Conservation (phyloP, 2,797 vertebrate species). For the Leptatherina wallacei region DNA sequence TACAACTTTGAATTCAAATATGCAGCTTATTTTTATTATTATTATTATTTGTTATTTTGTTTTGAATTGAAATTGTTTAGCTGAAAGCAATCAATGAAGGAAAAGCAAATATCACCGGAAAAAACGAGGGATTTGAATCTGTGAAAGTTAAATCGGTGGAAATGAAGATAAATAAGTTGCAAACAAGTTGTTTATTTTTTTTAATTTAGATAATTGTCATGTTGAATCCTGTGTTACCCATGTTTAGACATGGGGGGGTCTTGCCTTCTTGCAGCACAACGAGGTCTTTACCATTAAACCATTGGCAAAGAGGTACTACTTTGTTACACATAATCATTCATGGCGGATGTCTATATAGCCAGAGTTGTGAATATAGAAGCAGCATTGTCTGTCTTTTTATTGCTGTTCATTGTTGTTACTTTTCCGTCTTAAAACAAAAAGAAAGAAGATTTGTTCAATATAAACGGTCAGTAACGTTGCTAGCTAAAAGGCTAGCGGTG, state of each 20-base stretch:
- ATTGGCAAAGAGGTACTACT: not conserved
- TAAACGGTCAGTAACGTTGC: not conserved
- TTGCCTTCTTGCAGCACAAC: no score
- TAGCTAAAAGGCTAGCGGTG: conserved; percentile 2
- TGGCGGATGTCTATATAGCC: not conserved
- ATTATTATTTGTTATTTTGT: not conserved
- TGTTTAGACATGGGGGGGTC: conserved; percentile 3
- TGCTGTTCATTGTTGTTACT: not conserved
- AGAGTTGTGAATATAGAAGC: not conserved
- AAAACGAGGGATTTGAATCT: no score
- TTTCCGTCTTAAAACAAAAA: no score
- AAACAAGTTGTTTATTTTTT: no score
- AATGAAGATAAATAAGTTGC: no score
- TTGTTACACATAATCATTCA: not conserved
- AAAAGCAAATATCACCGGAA: not conserved
- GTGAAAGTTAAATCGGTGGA: no score
- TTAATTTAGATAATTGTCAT: not conserved
- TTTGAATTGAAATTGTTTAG: not conserved
- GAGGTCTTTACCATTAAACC: not conserved
- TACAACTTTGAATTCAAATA: not conserved
- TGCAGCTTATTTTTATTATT: not conserved
- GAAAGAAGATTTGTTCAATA: not conserved
- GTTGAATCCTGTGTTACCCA: fast-evolving
- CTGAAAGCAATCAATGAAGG: not conserved
- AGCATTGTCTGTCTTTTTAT: not conserved